phyloP scores from a whole-genome alignment of 2,888 invertebrate genomes.

The Camponotus fellah region DNA sequence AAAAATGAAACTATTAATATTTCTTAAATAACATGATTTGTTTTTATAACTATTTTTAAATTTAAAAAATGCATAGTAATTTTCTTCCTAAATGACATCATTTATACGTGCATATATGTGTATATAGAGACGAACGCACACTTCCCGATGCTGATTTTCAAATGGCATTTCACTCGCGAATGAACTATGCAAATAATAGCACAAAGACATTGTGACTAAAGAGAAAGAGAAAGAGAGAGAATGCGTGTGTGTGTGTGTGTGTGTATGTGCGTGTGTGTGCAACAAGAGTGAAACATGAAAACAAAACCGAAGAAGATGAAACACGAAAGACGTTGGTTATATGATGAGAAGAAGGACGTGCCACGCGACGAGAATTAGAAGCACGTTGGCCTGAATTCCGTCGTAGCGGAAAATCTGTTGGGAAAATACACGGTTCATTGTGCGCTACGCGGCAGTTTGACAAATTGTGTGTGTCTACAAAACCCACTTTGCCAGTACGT shows the following conservation, averaged over 20 bases:
- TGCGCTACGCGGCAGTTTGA: slow-evolving; percentile 69
- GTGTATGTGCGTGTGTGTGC: background rate
- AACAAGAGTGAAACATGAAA: slow-evolving; percentile 48
- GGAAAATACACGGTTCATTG: slow-evolving; percentile 79
- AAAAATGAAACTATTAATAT: background rate
- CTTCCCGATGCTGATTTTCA: slow-evolving; percentile 75
- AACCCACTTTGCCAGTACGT: slow-evolving; percentile 58
- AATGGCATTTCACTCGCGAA: slow-evolving; percentile 69
- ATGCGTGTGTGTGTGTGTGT: background rate
- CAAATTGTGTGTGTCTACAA: slow-evolving; percentile 75
- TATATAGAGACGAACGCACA: background rate
- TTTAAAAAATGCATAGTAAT: background rate
- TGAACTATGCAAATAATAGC: slow-evolving; percentile 72
- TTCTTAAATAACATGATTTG: background rate
- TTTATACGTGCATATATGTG: background rate
- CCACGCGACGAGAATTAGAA: slow-evolving; percentile 39
- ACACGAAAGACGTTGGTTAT: slow-evolving; percentile 50
- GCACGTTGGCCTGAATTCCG: slow-evolving; percentile 73
- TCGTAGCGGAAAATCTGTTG: slow-evolving; percentile 76
- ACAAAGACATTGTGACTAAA: slow-evolving; percentile 56
- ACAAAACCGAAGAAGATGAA: slow-evolving; percentile 61
- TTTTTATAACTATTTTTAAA: background rate
- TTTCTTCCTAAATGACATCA: background rate
- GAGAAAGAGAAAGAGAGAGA: slow-evolving; percentile 37
- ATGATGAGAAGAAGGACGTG: slow-evolving; percentile 46